Evolutionary conservation across 2,888 invertebrate genomes (phyloP), one percentile per base, ranked within the genome.

Genomic region (Mechanitis messenoides): DNA sequence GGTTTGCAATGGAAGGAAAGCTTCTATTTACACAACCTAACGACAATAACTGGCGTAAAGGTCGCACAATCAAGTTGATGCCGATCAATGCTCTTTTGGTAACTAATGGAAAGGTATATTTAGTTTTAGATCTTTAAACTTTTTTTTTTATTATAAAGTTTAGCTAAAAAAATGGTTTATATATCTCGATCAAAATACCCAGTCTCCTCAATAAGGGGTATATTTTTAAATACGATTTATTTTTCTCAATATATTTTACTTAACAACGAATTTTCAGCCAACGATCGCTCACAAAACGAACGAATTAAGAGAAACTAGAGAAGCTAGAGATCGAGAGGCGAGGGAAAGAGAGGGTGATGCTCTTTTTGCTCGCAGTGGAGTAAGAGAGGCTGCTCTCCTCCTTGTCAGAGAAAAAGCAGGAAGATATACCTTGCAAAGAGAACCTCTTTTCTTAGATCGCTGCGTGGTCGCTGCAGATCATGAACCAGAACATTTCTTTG

Each of bases 401-500:
- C 90, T 98, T 55, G 94, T 97, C 61, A 93, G 96, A 79, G 98
- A 98, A 84, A 97, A 97, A 85, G 94, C 95, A 71, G 96, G 96
- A 60, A 92, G 97, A 72, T 96, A 96, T 81, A 94, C 96, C 47
- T 90, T 96, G 71, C 92, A 97, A 72, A 92, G 97, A 91, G 98
- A 98, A 80, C 98, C 98, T 46, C 91, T 98, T 71, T 95, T 95
- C 85, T 91, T 98, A 77, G 97, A 97, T 82, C 93, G 96, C 75
- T 97, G 98, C 85, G 95, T 98, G 69, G 95, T 98, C 62, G 95
- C 95, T 60, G 95, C 96, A 59, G 97, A 97, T 82, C 94, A 95
- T 63, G 97, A 97, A 73, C 94, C 95, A 81, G 96, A 97, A 80
- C 97, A 97, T 83, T 97, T 97, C 84, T 98, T 98, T 83, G 98